Evolutionary conservation across 2,797 vertebrate genomes (phyloP).

Genomic region (Pelobates cultripes): DNA sequence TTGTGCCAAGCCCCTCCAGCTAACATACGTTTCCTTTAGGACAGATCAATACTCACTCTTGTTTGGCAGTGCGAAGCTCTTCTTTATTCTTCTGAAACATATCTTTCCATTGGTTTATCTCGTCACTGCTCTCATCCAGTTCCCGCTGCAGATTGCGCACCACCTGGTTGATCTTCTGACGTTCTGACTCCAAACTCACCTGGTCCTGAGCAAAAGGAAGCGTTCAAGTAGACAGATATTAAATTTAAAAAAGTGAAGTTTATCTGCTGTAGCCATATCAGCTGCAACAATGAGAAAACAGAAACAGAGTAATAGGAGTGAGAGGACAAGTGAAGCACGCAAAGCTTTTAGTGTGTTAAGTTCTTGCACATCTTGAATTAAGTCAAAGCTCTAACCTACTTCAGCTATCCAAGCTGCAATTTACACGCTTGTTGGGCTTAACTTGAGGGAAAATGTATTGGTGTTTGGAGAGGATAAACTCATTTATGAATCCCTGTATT

Average conservation of each 20-base stretch:
- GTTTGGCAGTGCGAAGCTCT: slow-evolving; percentile 83
- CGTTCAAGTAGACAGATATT: background rate
- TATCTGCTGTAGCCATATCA: background rate
- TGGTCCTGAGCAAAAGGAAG: slow-evolving; percentile 75
- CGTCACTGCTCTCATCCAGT: slow-evolving; percentile 87
- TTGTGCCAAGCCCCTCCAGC: too few relatives aligned
- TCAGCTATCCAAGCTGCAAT: background rate
- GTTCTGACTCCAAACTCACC: slow-evolving; percentile 83
- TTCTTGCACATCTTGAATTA: background rate
- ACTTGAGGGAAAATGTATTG: too few relatives aligned
- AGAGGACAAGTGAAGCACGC: background rate
- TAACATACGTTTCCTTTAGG: background rate
- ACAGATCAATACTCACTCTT: slow-evolving; percentile 76
- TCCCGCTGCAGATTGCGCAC: slow-evolving; percentile 86
- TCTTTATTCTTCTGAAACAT: slow-evolving; percentile 89
- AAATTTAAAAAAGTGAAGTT: background rate
- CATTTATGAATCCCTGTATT: too few relatives aligned
- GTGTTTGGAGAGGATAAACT: too few relatives aligned
- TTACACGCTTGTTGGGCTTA: background rate
- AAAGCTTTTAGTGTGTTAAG: background rate
- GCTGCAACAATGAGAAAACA: background rate
- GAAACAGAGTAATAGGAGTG: background rate
- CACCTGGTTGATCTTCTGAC: slow-evolving; percentile 79
- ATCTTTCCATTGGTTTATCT: slow-evolving; percentile 89
- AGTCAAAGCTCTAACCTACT: background rate